Conservation (phyloP, 1,140 invertebrate genomes). For the Artemia franciscana region DNA sequence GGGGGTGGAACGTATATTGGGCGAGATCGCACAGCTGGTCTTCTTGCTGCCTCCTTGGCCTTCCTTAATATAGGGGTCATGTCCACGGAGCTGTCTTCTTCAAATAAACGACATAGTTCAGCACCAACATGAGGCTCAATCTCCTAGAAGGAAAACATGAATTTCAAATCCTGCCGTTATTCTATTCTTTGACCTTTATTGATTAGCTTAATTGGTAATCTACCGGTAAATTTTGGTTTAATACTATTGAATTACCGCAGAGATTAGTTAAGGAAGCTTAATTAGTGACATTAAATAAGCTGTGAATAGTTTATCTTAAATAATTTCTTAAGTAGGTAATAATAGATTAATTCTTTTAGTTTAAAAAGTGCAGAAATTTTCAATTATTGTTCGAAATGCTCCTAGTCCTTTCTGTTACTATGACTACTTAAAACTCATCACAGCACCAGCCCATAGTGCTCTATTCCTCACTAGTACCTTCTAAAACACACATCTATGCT, state of each 20-base stretch:
- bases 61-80: conserved; percentile 66
- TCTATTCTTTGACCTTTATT: no score
- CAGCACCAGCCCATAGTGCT: no score
- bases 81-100: conserved; percentile 77
- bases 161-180: background rate
- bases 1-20: conserved; percentile 5
- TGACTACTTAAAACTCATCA: no score
- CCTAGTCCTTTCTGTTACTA: no score
- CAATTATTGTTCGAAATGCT: no score
- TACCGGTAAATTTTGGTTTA: no score
- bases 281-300: background rate
- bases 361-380: no score
- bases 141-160: conserved; percentile 32
- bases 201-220: no score
- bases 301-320: conserved; percentile 1
- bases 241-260: no score
- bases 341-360: no score
- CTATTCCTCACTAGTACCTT: no score
- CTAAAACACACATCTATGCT: no score
- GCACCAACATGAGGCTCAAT: conserved; percentile 85
- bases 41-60: conserved; percentile 55
- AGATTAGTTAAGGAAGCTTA: background rate
- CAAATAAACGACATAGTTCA: conserved; percentile 78
- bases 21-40: conserved; percentile 12
- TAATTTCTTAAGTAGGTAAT: background rate